phyloP scores from a whole-genome alignment of 2,113 vertebrate species.

The Apus apus region DNA sequence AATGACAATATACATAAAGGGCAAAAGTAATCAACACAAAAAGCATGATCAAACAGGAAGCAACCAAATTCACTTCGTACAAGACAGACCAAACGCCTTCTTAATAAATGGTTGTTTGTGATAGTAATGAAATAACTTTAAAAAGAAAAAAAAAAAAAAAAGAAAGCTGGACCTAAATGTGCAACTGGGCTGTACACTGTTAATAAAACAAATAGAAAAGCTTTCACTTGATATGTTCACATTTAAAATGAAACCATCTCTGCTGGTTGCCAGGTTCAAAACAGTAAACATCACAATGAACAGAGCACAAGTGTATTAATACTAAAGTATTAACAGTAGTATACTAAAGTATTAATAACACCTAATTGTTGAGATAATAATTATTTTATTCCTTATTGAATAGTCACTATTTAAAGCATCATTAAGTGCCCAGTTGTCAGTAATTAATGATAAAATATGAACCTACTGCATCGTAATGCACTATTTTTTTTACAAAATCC shows the following conservation, averaged over 20 bases:
- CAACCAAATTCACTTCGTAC: background rate
- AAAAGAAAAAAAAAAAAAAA: too few species aligned
- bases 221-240: background rate
- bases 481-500: background rate
- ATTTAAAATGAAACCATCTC: background rate
- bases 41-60: background rate
- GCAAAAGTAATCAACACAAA: background rate
- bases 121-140: background rate
- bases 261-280: too few species aligned
- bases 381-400: background rate
- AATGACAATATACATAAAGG: background rate
- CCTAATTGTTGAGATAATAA: background rate
- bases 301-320: too few species aligned
- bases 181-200: background rate
- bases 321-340: too few species aligned
- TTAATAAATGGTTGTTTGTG: background rate
- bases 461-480: background rate
- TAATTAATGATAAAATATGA: background rate
- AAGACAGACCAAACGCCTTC: background rate
- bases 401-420: background rate
- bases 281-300: too few species aligned
- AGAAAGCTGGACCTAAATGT: background rate
- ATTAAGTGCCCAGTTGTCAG: background rate
- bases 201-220: background rate
- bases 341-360: background rate